Percentiles rank a stretch among this genome's conserved stretches.
Conservation (phyloP, 2,797 vertebrate genomes). For the Echiichthys vipera region DNA sequence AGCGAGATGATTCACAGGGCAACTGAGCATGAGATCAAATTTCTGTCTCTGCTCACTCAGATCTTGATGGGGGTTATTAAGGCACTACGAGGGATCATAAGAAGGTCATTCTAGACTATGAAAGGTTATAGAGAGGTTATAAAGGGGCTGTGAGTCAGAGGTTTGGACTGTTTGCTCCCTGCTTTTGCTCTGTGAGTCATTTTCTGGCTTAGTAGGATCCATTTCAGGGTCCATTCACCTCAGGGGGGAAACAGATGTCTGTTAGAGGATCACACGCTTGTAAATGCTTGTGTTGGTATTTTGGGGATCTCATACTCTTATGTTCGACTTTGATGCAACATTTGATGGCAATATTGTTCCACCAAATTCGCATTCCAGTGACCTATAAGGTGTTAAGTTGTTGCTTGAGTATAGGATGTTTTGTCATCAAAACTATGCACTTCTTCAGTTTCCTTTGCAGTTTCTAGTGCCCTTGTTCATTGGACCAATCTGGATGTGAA, state of each 20-base stretch:
- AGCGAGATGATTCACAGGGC: constrained; percentile 40
- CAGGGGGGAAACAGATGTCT: constrained; percentile 74
- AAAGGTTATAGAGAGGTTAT: constrained; percentile 66
- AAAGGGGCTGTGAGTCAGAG: constrained; percentile 63
- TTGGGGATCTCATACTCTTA: constrained; percentile 13
- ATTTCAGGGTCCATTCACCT: constrained; percentile 76
- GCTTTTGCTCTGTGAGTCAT: constrained; percentile 68
- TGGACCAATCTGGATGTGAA: neutral
- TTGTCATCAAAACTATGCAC: neutral
- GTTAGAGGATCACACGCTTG: constrained; percentile 48
- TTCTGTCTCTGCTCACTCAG: constrained; percentile 66
- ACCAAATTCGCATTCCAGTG: neutral
- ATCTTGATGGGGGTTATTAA: constrained; percentile 62
- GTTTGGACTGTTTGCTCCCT: constrained; percentile 66
- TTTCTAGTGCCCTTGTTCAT: neutral
- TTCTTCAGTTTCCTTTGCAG: neutral
- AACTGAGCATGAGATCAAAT: constrained; percentile 53
- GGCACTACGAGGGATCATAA: constrained; percentile 57
- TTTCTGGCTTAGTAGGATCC: constrained; percentile 74
- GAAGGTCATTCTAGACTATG: constrained; percentile 57
- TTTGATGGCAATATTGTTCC: neutral
- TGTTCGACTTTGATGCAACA: constrained; percentile 18
- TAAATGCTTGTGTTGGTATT: constrained; percentile 57
- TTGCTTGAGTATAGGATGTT: neutral
- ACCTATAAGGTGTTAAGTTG: neutral